Evolutionary conservation across 2,797 vertebrate genomes (phyloP).

Genomic region (Enteromius argenteus): DNA sequence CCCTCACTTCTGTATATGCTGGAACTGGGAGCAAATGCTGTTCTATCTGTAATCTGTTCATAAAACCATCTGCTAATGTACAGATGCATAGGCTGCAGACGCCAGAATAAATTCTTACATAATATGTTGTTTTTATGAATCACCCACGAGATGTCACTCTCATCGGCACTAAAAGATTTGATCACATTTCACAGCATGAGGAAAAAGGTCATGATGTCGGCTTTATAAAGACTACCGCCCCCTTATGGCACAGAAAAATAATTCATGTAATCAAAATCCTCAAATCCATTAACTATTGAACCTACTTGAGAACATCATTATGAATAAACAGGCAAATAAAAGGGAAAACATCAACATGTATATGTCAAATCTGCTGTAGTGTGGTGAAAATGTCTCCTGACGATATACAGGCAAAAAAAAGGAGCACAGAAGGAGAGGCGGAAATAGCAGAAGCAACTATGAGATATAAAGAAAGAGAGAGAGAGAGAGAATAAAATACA

Average conservation of each 20-base stretch:
- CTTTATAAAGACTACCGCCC: slow-evolving; percentile 20
- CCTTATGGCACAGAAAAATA: slow-evolving; percentile 6
- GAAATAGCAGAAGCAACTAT: neutral
- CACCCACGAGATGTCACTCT: slow-evolving; percentile 16
- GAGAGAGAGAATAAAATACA: slow-evolving; percentile 31
- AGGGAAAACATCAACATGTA: neutral
- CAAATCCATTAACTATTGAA: neutral
- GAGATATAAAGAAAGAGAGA: neutral
- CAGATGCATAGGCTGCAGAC: slow-evolving; percentile 14
- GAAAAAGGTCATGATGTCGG: slow-evolving; percentile 19
- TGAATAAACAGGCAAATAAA: neutral
- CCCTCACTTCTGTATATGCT: neutral
- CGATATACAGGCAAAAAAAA: neutral
- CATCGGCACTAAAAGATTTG: slow-evolving; percentile 26
- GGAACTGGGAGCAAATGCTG: neutral
- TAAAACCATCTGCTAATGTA: slow-evolving; percentile 23
- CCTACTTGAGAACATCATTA: slow-evolving; percentile 7
- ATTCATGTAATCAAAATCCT: slow-evolving; percentile 1
- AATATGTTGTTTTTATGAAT: slow-evolving; percentile 33
- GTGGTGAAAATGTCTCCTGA: neutral
- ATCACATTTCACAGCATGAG: slow-evolving; percentile 37
- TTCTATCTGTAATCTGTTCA: slow-evolving; percentile 29
- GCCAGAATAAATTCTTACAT: slow-evolving; percentile 24
- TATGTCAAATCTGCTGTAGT: neutral
- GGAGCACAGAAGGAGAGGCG: slow-evolving; percentile 7